Evolutionary conservation across 2,113 vertebrate species (phyloP), one percentile per base, ranked within the genome.

Genomic region (Melospiza melodia): DNA sequence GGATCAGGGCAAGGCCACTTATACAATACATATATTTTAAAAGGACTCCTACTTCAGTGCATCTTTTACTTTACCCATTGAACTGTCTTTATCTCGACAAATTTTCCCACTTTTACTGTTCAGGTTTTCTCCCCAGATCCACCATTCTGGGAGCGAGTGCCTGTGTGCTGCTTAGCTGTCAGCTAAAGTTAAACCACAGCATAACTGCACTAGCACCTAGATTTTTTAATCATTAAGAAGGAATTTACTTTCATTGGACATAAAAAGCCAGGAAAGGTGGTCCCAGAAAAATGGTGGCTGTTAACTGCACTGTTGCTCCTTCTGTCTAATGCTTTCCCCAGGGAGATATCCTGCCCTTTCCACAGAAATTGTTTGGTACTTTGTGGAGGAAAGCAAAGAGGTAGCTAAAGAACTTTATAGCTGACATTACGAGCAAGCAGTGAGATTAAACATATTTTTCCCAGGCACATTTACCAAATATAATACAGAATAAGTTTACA

Each of bases 401-500:
- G 67, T 31, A 91, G 91, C 16, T 57, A 33, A 91, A 84, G 89
- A 91, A 84, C 33, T 51, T 85, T 65, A 79, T 58, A 93, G 82
- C 83, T 94, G 84, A 95, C 94, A 94, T 92, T 89, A 92, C 8
- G 46, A 96, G 71, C 72, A 83, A 57, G 57, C 66, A 94, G 78
- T 69, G 73, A 86, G 71, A 91, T 92, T 84, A 91, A 95, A 94
- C 72, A n/a, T 89, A 71, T 92, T 90, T 95, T 96, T 94, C 62
- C 48, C 59, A 95, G 89, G 87, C 82, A 95, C 93, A 73, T 92
- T 95, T 91, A 90, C 55, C 6, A 33, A 95, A 81, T 74, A 91
- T 86, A 91, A 97, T 78, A 35, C 27, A 69, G 90, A 97, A 69
- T 73, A 96, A 87, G 95, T 96, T 95, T 93, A 96, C 91, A 94